phyloP scores from a whole-genome alignment of 2,797 vertebrate species.

The Syngnathus rostellatus region DNA sequence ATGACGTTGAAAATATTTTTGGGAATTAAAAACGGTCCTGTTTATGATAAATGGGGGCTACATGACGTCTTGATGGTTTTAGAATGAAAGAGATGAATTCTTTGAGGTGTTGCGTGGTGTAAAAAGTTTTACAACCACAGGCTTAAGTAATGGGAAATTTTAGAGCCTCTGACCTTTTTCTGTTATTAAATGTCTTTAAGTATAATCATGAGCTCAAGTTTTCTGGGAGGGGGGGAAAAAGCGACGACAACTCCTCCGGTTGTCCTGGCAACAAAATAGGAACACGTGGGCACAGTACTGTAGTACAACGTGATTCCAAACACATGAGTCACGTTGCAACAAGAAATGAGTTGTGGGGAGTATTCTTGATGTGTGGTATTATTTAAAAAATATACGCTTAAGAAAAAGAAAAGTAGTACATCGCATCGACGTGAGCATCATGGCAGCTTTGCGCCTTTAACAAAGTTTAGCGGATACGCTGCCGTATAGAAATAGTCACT shows the following conservation, averaged over 20 bases:
- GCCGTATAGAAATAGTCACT: background rate
- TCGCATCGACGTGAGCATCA: background rate
- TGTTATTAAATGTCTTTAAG: background rate
- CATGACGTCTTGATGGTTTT: background rate
- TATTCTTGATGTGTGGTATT: background rate
- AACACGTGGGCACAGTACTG: conserved; percentile 11
- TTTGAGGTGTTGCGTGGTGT: background rate
- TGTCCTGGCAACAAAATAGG: conserved; percentile 48
- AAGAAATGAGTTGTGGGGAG: background rate
- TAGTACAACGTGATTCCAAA: conserved; percentile 9
- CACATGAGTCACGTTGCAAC: conserved; percentile 23
- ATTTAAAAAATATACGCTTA: background rate
- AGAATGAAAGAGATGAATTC: background rate
- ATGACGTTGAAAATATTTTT: background rate
- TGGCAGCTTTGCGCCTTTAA: background rate
- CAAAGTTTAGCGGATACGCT: background rate
- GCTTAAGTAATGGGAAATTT: background rate
- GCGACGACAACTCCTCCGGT: conserved; percentile 9
- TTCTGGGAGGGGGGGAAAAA: background rate
- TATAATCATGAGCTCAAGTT: background rate
- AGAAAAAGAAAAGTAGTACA: background rate
- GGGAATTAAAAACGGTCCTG: too few relatives aligned
- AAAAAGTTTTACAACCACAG: background rate
- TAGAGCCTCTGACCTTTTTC: background rate
- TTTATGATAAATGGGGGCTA: background rate